These are phyloP conservation scores for Melikaiella ostensackeni DNA, from an alignment of 2,888 invertebrate species.

Conservation along the genomic window DNA sequence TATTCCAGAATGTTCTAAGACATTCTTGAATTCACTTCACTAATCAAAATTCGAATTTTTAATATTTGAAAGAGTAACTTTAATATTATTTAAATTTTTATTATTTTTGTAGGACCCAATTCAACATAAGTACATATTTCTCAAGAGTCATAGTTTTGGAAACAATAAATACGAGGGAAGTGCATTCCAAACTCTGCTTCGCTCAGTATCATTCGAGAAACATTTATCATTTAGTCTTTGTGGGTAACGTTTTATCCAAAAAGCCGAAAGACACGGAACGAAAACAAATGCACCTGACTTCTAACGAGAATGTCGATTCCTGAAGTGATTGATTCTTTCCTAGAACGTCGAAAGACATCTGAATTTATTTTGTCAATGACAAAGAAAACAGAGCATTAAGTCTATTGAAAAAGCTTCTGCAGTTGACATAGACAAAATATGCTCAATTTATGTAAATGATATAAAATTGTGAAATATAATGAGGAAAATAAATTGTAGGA, in stretches of 20 bases:
- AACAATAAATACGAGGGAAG: neutral
- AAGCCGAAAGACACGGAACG: neutral
- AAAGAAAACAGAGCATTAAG: constrained; percentile 13
- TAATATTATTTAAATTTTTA: too few relatives aligned
- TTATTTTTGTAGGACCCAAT: too few relatives aligned
- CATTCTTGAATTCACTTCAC: too few relatives aligned
- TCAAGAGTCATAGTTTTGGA: neutral
- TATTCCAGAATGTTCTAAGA: too few relatives aligned
- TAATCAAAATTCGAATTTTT: too few relatives aligned
- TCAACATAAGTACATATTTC: too few relatives aligned
- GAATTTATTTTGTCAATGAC: neutral
- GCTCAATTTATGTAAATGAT: neutral
- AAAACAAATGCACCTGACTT: constrained; percentile 26
- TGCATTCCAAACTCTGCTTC: neutral
- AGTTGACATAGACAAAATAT: neutral
- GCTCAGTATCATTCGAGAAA: constrained; percentile 3
- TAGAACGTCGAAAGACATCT: neutral
- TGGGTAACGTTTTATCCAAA: constrained; percentile 2
- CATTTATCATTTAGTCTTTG: constrained; percentile 11
- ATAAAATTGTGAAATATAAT: neutral
- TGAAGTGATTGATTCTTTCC: constrained; percentile 27
- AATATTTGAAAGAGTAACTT: too few relatives aligned
- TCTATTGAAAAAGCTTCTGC: neutral
- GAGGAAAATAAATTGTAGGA: neutral
- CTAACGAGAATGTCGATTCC: constrained; percentile 12